A percentile compares a stretch with the other conserved stretches of the same genome.
These are phyloP conservation scores for Drosophila setosimentum DNA, from an alignment of 2,888 invertebrate genomes.

Conservation along the genomic window DNA sequence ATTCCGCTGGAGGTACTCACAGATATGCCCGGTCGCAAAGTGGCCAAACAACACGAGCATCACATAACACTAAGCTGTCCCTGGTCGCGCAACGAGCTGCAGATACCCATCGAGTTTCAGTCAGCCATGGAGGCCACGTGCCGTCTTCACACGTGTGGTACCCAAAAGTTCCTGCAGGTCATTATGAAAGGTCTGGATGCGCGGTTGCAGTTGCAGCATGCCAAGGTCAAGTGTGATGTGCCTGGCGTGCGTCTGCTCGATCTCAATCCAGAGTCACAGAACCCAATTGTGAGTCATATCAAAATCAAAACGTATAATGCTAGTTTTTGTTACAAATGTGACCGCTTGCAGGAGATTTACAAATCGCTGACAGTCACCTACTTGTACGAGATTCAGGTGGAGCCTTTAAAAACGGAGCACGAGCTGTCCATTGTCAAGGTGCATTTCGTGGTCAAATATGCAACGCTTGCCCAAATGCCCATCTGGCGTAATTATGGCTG, in stretches of 20 bases:
- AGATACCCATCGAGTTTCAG: conserved; percentile 91
- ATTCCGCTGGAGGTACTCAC: conserved; percentile 90
- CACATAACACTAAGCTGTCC: conserved; percentile 92
- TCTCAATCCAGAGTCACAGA: conserved; percentile 88
- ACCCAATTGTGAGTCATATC: conserved; percentile 86
- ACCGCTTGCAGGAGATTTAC: conserved; percentile 87
- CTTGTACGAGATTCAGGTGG: conserved; percentile 92
- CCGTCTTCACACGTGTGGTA: conserved; percentile 93
- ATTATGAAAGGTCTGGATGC: conserved; percentile 88
- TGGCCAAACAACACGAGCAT: conserved; percentile 90
- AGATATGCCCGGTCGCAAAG: conserved; percentile 90
- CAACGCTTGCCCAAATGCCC: conserved; percentile 79
- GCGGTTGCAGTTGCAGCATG: conserved; percentile 86
- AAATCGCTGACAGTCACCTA: conserved; percentile 92
- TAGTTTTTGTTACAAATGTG: background rate
- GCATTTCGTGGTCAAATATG: conserved; percentile 88
- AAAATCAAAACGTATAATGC: background rate
- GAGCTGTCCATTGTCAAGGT: conserved; percentile 88
- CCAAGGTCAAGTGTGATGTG: conserved; percentile 87
- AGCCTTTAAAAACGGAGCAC: conserved; percentile 87
- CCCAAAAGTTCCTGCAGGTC: conserved; percentile 94
- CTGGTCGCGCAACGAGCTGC: conserved; percentile 91
- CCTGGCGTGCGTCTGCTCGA: conserved; percentile 88
- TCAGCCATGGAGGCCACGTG: conserved; percentile 93
- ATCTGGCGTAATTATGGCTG: conserved; percentile 87